Percentiles rank a stretch among this genome's conserved stretches.
Evolutionary conservation across 2,888 invertebrate genomes (phyloP).

Genomic region (Gastracanthus pulcherrimus): DNA sequence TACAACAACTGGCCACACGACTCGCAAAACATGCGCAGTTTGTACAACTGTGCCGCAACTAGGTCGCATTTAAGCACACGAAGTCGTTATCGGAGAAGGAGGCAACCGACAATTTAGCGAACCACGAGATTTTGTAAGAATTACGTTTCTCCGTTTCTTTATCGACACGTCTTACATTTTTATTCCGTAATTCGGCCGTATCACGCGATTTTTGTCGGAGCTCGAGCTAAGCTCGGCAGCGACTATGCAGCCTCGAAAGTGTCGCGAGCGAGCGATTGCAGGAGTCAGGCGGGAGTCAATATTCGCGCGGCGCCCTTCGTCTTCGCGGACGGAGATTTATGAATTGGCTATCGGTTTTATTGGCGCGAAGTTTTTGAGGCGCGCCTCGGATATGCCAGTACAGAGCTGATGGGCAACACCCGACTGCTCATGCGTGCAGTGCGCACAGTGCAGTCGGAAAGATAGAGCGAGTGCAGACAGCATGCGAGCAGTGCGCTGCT

Average conservation of each 20-base stretch:
- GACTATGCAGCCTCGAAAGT: neutral
- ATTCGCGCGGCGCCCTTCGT: no score
- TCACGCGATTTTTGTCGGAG: no score
- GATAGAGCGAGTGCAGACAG: neutral
- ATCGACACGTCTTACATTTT: conserved; percentile 8
- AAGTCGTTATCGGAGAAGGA: neutral
- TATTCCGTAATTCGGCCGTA: neutral
- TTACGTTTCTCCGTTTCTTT: conserved; percentile 21
- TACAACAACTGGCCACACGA: neutral
- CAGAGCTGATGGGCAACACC: no score
- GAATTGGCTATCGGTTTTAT: conserved; percentile 59
- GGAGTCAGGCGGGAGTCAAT: neutral
- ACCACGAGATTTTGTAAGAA: conserved; percentile 7
- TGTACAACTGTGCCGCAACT: conserved; percentile 15
- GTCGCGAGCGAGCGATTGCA: neutral
- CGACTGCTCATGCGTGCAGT: neutral
- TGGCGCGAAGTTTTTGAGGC: conserved; percentile 27
- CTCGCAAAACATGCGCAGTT: neutral
- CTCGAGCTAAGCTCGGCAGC: no score
- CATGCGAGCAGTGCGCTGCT: neutral
- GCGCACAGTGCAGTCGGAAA: neutral
- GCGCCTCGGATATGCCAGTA: neutral
- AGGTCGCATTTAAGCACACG: conserved; percentile 25
- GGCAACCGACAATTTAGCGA: conserved; percentile 6
- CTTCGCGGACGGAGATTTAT: conserved; percentile 59